These are phyloP conservation scores for Drosophila ustulata DNA, from an alignment of 2,888 invertebrate genomes.

Conservation along the genomic window DNA sequence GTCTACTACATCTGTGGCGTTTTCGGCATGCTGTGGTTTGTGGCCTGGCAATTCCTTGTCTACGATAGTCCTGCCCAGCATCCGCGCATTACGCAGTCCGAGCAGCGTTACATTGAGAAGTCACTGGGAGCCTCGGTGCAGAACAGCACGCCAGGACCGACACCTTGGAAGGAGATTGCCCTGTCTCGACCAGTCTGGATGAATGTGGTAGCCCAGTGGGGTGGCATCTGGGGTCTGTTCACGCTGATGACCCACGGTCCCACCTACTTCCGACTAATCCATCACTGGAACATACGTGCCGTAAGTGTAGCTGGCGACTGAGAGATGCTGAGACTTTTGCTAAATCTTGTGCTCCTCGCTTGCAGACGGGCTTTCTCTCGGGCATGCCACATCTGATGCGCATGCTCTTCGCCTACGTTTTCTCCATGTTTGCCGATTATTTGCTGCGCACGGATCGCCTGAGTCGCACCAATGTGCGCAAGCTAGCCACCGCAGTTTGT, in stretches of 20 bases:
- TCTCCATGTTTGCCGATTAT: constrained; percentile 87
- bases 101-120: constrained; percentile 87
- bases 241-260: constrained; percentile 90
- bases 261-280: constrained; percentile 89
- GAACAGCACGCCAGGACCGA: constrained; percentile 82
- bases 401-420: constrained; percentile 87
- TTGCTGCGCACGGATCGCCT: constrained; percentile 87
- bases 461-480: constrained; percentile 88
- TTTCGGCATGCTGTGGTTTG: constrained; percentile 88
- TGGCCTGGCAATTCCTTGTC: constrained; percentile 88
- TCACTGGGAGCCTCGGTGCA: constrained; percentile 86
- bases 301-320: constrained; percentile 84
- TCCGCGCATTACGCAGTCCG: constrained; percentile 87
- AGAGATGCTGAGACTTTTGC: not conserved
- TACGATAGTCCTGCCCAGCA: constrained; percentile 89
- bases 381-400: constrained; percentile 88
- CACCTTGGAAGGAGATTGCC: constrained; percentile 88
- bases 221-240: constrained; percentile 89
- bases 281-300: constrained; percentile 89
- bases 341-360: not conserved
- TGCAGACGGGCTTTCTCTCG: constrained; percentile 87
- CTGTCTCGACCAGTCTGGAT: constrained; percentile 88
- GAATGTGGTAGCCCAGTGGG: constrained; percentile 88
- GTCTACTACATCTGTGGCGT: constrained; percentile 89
- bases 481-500: constrained; percentile 88